These are phyloP conservation scores for Tortrix viridana DNA, from an alignment of 2,888 invertebrate species.

Conservation along the genomic window DNA sequence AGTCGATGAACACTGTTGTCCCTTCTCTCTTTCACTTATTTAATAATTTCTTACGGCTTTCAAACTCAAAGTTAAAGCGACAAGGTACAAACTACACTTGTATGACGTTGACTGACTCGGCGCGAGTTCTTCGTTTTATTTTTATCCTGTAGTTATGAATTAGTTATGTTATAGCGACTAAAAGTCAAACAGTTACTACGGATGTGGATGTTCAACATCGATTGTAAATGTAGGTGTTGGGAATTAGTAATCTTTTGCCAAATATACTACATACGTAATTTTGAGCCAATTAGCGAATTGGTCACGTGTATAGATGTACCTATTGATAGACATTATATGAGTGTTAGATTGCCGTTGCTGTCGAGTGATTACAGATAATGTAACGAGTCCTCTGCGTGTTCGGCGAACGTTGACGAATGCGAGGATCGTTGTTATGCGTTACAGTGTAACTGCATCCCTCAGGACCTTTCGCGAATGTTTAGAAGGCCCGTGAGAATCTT, in stretches of 20 bases:
- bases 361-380: background rate
- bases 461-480: background rate
- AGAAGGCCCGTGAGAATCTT: background rate
- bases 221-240: constrained; percentile 56
- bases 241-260: constrained; percentile 73
- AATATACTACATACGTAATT: constrained; percentile 75
- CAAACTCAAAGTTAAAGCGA: too few species aligned
- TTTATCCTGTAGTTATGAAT: constrained; percentile 39
- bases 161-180: constrained; percentile 53
- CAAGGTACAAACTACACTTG: too few species aligned
- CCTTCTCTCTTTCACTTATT: too few species aligned
- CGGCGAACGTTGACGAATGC: background rate
- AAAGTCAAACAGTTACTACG: constrained; percentile 69
- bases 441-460: too few species aligned
- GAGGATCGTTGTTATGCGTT: too few species aligned
- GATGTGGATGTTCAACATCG: constrained; percentile 64
- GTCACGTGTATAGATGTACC: constrained; percentile 34
- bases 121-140: constrained; percentile 36
- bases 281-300: constrained; percentile 32
- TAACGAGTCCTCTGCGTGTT: background rate
- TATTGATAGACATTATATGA: constrained; percentile 31
- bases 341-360: constrained; percentile 20
- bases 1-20: too few species aligned
- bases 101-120: constrained; percentile 4
- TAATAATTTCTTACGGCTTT: too few species aligned